phyloP scores from a whole-genome alignment of 53 echinoderm and acorn worm species.

The Echinometra lucunter region DNA sequence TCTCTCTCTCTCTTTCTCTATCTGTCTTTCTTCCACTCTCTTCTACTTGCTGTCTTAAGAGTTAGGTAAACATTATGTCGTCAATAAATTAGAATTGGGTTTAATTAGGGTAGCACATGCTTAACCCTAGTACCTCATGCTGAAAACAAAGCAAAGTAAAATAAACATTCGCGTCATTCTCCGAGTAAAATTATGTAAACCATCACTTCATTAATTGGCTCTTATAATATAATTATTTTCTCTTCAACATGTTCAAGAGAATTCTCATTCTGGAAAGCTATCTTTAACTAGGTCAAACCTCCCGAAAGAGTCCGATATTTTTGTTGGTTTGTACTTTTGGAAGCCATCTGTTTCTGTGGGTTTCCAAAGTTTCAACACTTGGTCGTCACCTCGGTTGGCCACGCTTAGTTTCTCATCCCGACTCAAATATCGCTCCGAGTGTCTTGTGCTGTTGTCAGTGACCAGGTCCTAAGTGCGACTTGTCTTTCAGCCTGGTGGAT shows the following conservation, averaged over 20 bases:
- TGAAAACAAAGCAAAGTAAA: too few species aligned
- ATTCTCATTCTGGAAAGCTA: neutral
- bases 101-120: too few species aligned
- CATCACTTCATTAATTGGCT: too few species aligned
- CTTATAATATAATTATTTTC: neutral
- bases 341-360: constrained; percentile 24
- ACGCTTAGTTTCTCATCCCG: constrained; percentile 61
- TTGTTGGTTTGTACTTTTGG: constrained; percentile 29
- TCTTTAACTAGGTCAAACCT: neutral
- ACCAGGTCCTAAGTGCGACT: constrained; percentile 60
- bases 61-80: too few species aligned
- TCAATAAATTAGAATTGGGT: too few species aligned
- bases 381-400: constrained; percentile 40
- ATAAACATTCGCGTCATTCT: too few species aligned
- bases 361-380: constrained; percentile 24
- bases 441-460: constrained; percentile 37
- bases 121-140: too few species aligned
- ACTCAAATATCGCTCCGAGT: constrained; percentile 49
- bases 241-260: neutral
- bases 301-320: neutral
- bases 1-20: too few species aligned
- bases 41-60: too few species aligned
- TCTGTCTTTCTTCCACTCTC: too few species aligned
- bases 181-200: too few species aligned
- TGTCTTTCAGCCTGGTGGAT: constrained; percentile 61